These are phyloP conservation scores for Heliothis subflexa DNA, from an alignment of 1,140 invertebrate species.

Conservation along the genomic window DNA sequence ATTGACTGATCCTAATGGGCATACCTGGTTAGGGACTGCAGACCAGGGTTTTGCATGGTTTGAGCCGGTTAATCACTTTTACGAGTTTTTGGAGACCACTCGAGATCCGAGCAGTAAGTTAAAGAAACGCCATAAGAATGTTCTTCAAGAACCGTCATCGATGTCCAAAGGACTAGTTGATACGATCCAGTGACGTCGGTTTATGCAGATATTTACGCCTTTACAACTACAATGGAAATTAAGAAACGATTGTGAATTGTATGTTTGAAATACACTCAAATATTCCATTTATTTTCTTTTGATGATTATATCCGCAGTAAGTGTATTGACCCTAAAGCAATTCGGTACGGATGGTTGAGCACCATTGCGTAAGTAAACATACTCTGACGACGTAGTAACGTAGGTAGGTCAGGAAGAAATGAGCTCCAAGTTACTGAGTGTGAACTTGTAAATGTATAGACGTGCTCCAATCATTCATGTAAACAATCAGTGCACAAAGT, in stretches of 20 bases:
- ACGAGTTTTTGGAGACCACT: constrained; percentile 56
- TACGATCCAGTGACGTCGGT: background rate
- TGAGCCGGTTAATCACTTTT: constrained; percentile 64
- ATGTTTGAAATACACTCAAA: no score
- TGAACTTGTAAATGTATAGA: constrained; percentile 45
- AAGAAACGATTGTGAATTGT: no score
- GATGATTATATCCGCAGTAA: background rate
- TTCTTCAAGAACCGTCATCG: background rate
- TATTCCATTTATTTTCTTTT: background rate
- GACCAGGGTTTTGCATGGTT: constrained; percentile 71
- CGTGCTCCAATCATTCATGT: constrained; percentile 56
- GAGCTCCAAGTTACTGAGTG: constrained; percentile 38
- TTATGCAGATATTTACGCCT: background rate
- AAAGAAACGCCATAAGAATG: constrained; percentile 46
- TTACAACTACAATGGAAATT: no score
- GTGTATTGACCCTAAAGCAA: constrained; percentile 24
- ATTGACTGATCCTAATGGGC: constrained; percentile 74
- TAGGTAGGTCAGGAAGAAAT: constrained; percentile 30
- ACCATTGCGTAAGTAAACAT: constrained; percentile 23
- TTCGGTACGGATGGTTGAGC: constrained; percentile 12
- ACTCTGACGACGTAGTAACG: background rate
- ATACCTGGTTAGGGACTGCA: constrained; percentile 71
- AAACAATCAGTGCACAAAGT: constrained; percentile 52
- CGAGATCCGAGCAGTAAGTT: background rate
- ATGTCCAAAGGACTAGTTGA: background rate